Base-by-base conservation (phyloP, 2,888 invertebrate species). In the Xiphydria camelus region DNA sequence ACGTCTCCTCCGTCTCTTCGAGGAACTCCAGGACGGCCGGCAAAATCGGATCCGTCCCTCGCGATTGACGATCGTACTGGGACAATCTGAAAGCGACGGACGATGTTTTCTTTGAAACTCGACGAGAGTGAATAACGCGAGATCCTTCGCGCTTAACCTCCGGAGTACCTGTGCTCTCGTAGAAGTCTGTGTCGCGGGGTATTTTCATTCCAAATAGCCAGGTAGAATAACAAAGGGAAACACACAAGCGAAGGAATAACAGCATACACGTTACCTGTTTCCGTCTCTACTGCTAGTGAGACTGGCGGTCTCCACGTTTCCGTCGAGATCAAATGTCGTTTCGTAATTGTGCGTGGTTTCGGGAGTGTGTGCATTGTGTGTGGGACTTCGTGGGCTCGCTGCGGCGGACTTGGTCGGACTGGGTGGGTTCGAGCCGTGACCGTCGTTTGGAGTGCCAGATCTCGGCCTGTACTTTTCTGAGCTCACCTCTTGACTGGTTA, bases 1-100 rank as follows among this genome's bases (percentile, higher is more conserved):
- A 94, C 59, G 89, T 86, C 70, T 94, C 93, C 78, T 97, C 97
- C 15, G 91, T 91, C 58, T 93, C 93, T 77, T 97, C 95, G 17
- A 93, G 88, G 76, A 96, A 94, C 78, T 96, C 96, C 58, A 97
- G 78, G 15, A 94, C 92, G 0, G 96, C 96, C 4, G 97, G 97
- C 56, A 97, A 80, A 62, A 94, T 94, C 15, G 92, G 88, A 77
- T 94, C 93, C 61, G 88, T 88, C 2, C 91, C 91, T 38, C 86
- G 82, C 6, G 82, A 80, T 59, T 80, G 82, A 32, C 82, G 73
- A 49, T 81, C 82, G 58, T 76, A 76, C 49, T 76, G 76, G 6
- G 77, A 76, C 23, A 77, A 60, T 49, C 77, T 70, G 56, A 10
- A 51, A 45, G 12, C 12, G 21, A 22, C 5, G 4, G 20, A 19